phyloP scores from a whole-genome alignment of 2,113 vertebrate genomes.

The Anarhynchus alexandrinus region DNA sequence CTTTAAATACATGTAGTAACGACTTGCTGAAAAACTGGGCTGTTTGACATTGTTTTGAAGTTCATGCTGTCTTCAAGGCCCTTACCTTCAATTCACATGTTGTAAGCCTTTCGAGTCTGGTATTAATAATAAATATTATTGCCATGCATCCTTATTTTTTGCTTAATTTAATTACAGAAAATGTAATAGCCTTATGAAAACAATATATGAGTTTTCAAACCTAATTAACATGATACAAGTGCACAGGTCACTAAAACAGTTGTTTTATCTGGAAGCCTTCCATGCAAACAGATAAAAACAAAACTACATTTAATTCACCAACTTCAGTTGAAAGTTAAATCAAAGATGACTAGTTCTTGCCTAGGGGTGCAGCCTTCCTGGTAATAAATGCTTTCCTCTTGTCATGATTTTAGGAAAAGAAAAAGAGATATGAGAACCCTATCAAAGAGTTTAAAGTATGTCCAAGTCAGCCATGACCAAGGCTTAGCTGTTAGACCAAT shows the following conservation, averaged over 20 bases:
- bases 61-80: conserved; percentile 67
- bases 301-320: conserved; percentile 74
- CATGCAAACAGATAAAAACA: conserved; percentile 83
- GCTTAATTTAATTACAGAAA: conserved; percentile 84
- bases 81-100: conserved; percentile 65
- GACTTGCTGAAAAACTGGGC: conserved; percentile 53
- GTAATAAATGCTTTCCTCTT: conserved; percentile 80
- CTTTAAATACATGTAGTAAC: conserved; percentile 15
- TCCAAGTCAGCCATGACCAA: conserved; percentile 68
- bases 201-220: conserved; percentile 84
- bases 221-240: conserved; percentile 83
- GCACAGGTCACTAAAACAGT: conserved; percentile 77
- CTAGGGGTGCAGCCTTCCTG: conserved; percentile 67
- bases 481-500: conserved; percentile 14
- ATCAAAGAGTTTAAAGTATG: conserved; percentile 56
- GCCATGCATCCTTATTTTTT: conserved; percentile 81
- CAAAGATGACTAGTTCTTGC: conserved; percentile 75
- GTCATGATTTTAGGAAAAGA: conserved; percentile 70
- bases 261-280: conserved; percentile 83
- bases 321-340: conserved; percentile 62
- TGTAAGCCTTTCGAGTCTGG: conserved; percentile 77
- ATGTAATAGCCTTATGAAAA: conserved; percentile 87
- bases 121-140: conserved; percentile 87
- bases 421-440: conserved; percentile 60
- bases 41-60: conserved; percentile 62